Base-by-base conservation (phyloP, 64 coral and sea anemone species). In the Platygyra sinensis region DNA sequence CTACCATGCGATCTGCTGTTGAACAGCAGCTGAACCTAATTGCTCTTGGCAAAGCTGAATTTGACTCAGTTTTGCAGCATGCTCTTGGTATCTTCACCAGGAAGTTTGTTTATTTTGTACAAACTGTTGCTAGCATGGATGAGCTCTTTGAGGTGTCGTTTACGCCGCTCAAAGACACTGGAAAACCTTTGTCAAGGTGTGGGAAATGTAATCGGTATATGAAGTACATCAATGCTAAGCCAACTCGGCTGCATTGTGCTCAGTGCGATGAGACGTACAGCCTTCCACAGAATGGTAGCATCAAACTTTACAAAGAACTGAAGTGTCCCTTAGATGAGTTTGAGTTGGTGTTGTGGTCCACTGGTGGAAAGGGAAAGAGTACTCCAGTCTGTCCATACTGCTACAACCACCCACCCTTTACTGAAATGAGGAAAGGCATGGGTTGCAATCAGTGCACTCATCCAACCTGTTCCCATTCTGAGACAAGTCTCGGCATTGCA, bases 121-220 rank as follows among this genome's bases (percentile, higher is more conserved):
- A 91, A 77, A 95, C 94, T 36, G 91, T 99, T 14, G 84, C 76
- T 46, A 93, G 88, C 52, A 99, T 99, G 97, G 97, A 99, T 96
- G 97, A 99, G 52, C 79, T 99, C 16, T 99, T 99, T 94, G 97
- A 99, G 52, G 97, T 99, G 72, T 99, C 97, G 3, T 99, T 99
- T 72, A 99, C 97, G 36, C 91, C 88, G 8, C 74, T 99, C 24
- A 90, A 89, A 76, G 90, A 99, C 22, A 89, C 97, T 60, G 97
- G 97, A 10, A 99, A 96, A 76, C 90, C 97, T 19, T 63, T 99
- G 16, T 96, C 97, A 4, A 92, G 94, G 62, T 99, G 97, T 67
- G 97, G 97, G 18, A 99, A 94, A 89, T 99, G 97, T 62, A 95
- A 96, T 67, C 86, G 94, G 49, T 99, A 93, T 67, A 96, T 99